Percentiles rank a stretch among this genome's conserved stretches.
phyloP scores from a whole-genome alignment of 2,888 invertebrate genomes.

The Eurois occulta region DNA sequence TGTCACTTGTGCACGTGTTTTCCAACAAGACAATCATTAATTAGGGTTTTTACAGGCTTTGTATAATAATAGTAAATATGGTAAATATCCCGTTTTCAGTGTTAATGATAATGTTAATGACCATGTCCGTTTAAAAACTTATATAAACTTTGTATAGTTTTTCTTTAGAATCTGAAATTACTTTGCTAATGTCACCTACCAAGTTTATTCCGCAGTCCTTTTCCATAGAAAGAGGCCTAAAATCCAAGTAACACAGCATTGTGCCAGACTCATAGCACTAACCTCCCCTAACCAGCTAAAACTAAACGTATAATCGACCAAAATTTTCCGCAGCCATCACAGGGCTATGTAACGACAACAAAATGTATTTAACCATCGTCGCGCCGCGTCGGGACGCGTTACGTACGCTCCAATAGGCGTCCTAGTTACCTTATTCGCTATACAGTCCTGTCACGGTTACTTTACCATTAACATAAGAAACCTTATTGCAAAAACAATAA shows the following conservation, averaged over 20 bases:
- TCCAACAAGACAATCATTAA: neutral
- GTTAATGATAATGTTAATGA: no score
- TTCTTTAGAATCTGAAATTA: no score
- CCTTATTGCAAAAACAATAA: neutral
- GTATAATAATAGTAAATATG: neutral
- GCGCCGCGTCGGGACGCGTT: conserved; percentile 73
- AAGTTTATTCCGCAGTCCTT: no score
- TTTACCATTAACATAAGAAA: neutral
- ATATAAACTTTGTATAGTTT: neutral
- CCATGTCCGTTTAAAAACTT: no score
- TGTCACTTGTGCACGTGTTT: neutral
- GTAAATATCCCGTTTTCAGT: no score
- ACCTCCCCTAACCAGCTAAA: conserved; percentile 11
- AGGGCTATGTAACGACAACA: conserved; percentile 29
- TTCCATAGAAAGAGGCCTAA: neutral
- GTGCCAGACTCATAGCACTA: neutral
- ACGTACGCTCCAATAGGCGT: conserved; percentile 69
- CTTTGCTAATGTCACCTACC: no score
- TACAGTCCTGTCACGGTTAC: neutral
- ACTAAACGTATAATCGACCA: neutral
- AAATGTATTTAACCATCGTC: conserved; percentile 31
- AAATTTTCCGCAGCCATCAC: conserved; percentile 19
- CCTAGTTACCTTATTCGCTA: conserved; percentile 75
- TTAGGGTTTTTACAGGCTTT: neutral
- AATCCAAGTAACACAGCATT: neutral